phyloP scores from a whole-genome alignment of 2,113 vertebrate species.

The Craseonycteris thonglongyai region DNA sequence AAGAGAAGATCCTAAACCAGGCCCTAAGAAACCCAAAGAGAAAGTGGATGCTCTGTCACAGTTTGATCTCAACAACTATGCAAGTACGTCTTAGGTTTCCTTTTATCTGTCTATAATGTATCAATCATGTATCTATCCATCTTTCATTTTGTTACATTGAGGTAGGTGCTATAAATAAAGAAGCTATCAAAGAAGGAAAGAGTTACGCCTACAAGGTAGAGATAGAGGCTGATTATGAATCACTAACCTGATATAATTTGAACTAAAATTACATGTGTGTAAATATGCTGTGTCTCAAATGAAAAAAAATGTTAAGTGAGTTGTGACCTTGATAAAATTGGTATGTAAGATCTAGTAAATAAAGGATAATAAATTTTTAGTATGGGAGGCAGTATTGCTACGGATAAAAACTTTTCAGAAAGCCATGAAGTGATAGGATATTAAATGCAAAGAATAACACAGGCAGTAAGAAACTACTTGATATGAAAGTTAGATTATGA shows the following conservation, averaged over 20 bases:
- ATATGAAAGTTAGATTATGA: not conserved
- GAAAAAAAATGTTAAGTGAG: not conserved
- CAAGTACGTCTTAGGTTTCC: constrained; percentile 84
- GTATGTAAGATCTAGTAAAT: not conserved
- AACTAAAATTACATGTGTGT: not conserved
- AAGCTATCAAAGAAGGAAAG: not conserved
- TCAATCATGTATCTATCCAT: not conserved
- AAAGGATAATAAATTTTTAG: not conserved
- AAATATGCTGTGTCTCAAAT: not conserved
- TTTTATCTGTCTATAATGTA: not conserved
- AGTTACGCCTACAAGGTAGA: not conserved
- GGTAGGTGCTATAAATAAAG: not conserved
- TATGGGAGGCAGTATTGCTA: not conserved
- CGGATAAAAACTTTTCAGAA: not conserved
- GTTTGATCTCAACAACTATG: constrained; percentile 99
- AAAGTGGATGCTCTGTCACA: constrained; percentile 96
- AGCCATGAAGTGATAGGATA: not conserved
- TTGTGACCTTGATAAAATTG: not conserved
- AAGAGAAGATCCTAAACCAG: constrained; percentile 92
- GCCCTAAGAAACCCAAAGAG: constrained; percentile 94
- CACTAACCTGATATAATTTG: not conserved
- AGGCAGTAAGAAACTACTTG: not conserved
- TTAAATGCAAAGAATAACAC: not conserved
- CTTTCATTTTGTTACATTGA: not conserved
- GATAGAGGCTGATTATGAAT: not conserved